A percentile compares a stretch with the other conserved stretches of the same genome.
phyloP scores from a whole-genome alignment of 2,797 vertebrate genomes.

The Diplodus sargus region DNA sequence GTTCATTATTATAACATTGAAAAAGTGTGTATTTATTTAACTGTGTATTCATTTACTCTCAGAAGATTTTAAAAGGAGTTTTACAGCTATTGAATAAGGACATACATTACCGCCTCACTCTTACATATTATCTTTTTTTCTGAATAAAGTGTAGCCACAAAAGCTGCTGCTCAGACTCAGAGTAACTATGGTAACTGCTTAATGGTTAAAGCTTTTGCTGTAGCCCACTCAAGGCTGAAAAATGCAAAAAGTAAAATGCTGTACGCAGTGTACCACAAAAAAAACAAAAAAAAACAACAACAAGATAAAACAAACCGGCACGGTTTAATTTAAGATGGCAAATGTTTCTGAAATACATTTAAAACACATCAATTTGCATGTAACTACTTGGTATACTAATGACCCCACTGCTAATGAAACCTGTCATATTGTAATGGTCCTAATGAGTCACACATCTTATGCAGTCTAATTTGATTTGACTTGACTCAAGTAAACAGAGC shows the following conservation, averaged over 20 bases:
- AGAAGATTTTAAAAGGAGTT: background rate
- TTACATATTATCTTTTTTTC: conserved; percentile 4
- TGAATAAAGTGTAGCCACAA: conserved; percentile 25
- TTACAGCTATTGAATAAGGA: background rate
- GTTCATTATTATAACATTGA: background rate
- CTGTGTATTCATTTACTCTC: background rate
- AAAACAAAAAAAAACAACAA: background rate
- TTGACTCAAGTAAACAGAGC: background rate
- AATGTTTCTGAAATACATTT: conserved; percentile 6
- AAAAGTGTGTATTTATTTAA: background rate
- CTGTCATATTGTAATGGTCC: background rate
- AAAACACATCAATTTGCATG: background rate
- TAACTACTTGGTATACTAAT: background rate
- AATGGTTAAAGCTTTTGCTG: conserved; percentile 42
- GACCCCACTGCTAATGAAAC: background rate
- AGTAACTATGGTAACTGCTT: conserved; percentile 67
- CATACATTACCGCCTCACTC: background rate
- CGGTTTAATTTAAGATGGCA: background rate
- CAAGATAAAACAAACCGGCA: background rate
- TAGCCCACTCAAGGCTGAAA: conserved; percentile 47
- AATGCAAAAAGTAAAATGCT: conserved; percentile 26
- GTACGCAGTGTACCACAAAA: background rate
- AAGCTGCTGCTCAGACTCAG: conserved; percentile 22
- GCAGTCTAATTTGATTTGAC: background rate
- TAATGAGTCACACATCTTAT: background rate